Conservation (phyloP, 2,113 vertebrate genomes). For the Gymnogyps californianus region DNA sequence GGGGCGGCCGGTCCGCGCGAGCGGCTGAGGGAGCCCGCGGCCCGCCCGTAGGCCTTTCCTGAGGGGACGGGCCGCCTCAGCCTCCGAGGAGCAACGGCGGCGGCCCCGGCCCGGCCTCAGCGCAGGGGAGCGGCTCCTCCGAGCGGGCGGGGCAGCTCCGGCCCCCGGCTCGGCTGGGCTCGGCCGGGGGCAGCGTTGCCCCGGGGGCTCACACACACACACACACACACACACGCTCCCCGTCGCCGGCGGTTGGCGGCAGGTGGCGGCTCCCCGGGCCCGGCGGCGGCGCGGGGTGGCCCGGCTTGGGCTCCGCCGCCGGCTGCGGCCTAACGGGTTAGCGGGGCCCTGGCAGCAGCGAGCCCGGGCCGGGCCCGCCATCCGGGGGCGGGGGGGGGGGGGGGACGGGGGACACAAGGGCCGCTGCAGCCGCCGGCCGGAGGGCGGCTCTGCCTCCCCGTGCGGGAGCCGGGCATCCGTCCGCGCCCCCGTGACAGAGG, state of each 20-base stretch:
- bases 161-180: background rate
- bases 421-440: background rate
- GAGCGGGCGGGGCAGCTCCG: background rate
- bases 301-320: background rate
- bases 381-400: too few species aligned
- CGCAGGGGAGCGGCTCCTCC: background rate
- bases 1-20: too few species aligned
- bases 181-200: background rate
- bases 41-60: background rate
- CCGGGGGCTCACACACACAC: background rate
- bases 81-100: too few species aligned
- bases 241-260: background rate
- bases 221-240: too few species aligned
- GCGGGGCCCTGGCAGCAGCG: background rate
- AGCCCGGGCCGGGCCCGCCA: background rate
- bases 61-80: background rate
- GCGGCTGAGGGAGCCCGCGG: background rate
- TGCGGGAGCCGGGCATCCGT: background rate
- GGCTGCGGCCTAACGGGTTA: background rate
- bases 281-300: background rate
- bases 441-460: background rate
- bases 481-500: background rate
- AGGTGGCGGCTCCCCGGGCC: background rate
- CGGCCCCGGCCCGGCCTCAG: background rate
- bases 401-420: background rate